These are phyloP conservation scores for Phaethon lepturus DNA, from an alignment of 2,113 vertebrate genomes.

Conservation along the genomic window DNA sequence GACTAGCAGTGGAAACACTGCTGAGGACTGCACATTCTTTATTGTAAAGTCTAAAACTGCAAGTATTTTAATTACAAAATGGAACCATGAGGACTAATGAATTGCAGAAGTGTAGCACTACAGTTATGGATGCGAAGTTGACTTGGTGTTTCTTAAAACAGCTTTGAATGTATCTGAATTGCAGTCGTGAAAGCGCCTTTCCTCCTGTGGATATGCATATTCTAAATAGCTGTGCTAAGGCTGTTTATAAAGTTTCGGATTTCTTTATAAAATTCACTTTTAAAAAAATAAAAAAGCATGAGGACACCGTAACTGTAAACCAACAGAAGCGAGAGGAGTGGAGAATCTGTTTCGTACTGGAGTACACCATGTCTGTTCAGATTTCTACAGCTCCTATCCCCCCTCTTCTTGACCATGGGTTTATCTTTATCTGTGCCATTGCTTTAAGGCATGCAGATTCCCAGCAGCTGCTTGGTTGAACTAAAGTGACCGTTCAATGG, in stretches of 20 bases:
- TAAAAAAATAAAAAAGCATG: neutral
- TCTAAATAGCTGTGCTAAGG: neutral
- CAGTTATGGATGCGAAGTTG: neutral
- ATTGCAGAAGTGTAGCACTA: constrained; percentile 31
- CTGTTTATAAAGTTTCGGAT: neutral
- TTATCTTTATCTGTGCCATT: neutral
- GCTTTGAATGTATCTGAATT: neutral
- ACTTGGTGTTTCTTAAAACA: constrained; percentile 7
- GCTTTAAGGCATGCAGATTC: neutral
- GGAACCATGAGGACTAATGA: constrained; percentile 61
- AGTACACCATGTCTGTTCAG: accelerated
- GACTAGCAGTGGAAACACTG: constrained; percentile 57
- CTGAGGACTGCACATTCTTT: constrained; percentile 66
- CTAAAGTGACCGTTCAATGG: neutral
- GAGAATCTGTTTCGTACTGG: neutral
- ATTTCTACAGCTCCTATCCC: neutral
- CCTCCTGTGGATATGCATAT: neutral
- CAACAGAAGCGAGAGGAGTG: neutral
- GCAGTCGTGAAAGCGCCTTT: neutral
- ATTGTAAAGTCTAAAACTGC: constrained; percentile 50
- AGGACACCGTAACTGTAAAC: neutral
- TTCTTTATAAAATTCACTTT: neutral
- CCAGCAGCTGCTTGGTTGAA: neutral
- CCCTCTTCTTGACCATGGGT: accelerated
- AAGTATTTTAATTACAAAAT: constrained; percentile 63